phyloP scores from a whole-genome alignment of 2,797 vertebrate species.

The Columba guinea region DNA sequence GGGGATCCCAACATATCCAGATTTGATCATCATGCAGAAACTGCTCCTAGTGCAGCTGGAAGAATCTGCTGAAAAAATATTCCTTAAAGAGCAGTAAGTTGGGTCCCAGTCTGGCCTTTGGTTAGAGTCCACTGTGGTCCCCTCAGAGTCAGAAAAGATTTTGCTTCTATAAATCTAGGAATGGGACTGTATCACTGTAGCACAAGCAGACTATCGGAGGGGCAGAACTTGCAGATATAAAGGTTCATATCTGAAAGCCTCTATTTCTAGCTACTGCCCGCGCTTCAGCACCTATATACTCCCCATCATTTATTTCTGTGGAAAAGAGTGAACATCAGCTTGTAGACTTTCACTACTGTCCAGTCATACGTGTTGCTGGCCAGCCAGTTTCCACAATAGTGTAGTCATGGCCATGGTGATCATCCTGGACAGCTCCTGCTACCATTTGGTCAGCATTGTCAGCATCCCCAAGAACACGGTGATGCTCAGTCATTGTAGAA shows the following conservation, averaged over 20 bases:
- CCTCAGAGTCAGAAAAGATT: neutral
- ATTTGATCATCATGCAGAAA: neutral
- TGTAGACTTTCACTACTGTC: neutral
- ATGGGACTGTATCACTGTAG: neutral
- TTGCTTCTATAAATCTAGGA: neutral
- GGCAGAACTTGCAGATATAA: neutral
- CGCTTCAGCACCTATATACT: neutral
- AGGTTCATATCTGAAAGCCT: neutral
- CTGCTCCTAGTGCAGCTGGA: neutral
- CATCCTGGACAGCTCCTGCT: neutral
- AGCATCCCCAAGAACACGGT: neutral
- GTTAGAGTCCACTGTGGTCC: neutral
- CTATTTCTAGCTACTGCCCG: neutral
- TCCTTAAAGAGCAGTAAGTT: neutral
- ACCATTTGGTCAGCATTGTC: neutral
- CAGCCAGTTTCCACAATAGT: neutral
- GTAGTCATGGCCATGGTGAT: neutral
- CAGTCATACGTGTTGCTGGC: neutral
- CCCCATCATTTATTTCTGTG: neutral
- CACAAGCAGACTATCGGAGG: neutral
- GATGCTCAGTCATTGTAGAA: neutral
- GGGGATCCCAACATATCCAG: neutral
- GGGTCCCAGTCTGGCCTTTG: neutral
- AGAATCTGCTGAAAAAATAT: neutral
- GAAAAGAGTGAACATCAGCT: neutral